Percentiles rank a stretch among this genome's conserved stretches.
phyloP scores from a whole-genome alignment of 2,797 vertebrate genomes.

The Astyanax mexicanus region DNA sequence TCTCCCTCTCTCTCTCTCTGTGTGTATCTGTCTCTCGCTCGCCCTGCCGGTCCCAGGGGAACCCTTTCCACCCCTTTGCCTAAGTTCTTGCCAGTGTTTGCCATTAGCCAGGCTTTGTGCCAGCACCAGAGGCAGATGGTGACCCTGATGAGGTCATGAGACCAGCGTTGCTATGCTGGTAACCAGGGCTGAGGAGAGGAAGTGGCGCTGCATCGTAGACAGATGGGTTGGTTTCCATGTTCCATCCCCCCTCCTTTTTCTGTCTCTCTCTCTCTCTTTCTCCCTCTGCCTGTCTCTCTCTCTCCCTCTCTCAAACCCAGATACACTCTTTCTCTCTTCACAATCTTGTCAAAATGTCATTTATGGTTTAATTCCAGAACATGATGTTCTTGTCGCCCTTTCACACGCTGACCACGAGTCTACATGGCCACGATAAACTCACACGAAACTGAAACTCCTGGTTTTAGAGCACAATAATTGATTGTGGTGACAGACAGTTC shows the following conservation, averaged over 20 bases:
- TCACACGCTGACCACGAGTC: background rate
- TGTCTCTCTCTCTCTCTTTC: conserved; percentile 28
- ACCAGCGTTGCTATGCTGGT: conserved; percentile 60
- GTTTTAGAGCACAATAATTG: too few relatives aligned
- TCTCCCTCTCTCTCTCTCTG: conserved; percentile 35
- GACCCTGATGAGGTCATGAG: conserved; percentile 63
- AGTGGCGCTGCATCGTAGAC: conserved; percentile 59
- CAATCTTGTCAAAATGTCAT: conserved; percentile 28
- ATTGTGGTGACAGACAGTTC: too few relatives aligned
- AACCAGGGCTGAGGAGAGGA: conserved; percentile 62
- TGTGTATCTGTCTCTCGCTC: conserved; percentile 32
- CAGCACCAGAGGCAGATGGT: conserved; percentile 64
- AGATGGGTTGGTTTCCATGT: conserved; percentile 66
- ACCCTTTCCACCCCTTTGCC: conserved; percentile 47
- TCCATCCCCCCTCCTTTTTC: conserved; percentile 43
- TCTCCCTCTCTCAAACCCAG: conserved; percentile 12
- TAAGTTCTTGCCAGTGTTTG: conserved; percentile 56
- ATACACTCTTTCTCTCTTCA: conserved; percentile 12
- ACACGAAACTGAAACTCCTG: too few relatives aligned
- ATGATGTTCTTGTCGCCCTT: conserved; percentile 31
- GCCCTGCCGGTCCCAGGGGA: conserved; percentile 46
- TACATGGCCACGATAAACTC: background rate
- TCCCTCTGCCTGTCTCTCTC: conserved; percentile 4
- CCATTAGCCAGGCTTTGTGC: conserved; percentile 63
- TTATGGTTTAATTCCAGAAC: conserved; percentile 50